Base-by-base conservation (phyloP, 1,140 invertebrate species). In the Bombus picipes region DNA sequence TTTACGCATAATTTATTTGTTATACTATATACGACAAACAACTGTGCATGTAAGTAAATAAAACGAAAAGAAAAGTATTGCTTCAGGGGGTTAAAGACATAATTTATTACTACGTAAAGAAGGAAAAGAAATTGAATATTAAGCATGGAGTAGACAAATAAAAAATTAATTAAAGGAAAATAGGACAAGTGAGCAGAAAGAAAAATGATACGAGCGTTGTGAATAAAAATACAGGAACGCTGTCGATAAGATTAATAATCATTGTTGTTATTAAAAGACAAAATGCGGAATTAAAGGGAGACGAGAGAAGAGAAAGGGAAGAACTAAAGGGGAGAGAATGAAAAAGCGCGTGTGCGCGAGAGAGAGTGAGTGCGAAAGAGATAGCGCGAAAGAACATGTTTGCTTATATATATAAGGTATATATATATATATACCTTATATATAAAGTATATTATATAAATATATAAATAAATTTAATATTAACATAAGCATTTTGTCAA, bases 401-500 rank as follows among this genome's bases (percentile, higher is more conserved):
- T 72, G 88, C 87, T 89, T 89, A 82, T 88, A 82, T 88, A 89
- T 66, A 83, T 88, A 82, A 41, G 39, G 39, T 85, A 88, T 57
- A 83, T 70, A 79, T 66, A 66, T 75, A 77, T 57, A 83, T 59
- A 83, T 65, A 83, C 68, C 76, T 76, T 86, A 88, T 59, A 62
- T 62, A 89, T 79, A 87, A 84, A 89, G 68, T 89, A 90, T 87
- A 90, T 89, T 90, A 90, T 90, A 90, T 89, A 89, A 77, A 89
- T 89, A 90, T 90, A 89, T 90, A 89, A 90, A 90, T 89, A 89
- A 89, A 89, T 89, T 89, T 89, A 89, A 90, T 90, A 89, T 90
- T 89, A 87, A 80, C 73, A 72, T 87, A 84, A 89, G 87, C 85
- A 84, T 86, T 90, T 85, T 87, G 81, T 83, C 80, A 89, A 89